A percentile compares a stretch with the other conserved stretches of the same genome.
Evolutionary conservation across 2,888 invertebrate genomes (phyloP).

Genomic region (Apotomis turbidana): DNA sequence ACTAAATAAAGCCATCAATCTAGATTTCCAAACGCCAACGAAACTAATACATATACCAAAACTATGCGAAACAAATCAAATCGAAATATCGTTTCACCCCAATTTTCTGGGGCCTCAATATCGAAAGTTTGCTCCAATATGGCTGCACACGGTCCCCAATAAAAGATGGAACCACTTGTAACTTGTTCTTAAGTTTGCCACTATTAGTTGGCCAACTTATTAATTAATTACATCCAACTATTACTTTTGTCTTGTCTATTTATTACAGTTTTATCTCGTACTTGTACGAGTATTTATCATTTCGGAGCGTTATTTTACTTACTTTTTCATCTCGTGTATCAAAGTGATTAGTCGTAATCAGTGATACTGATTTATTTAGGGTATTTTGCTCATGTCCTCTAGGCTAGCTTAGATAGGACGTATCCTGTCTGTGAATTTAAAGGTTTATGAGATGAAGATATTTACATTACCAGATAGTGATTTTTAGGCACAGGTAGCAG

Average conservation of each 20-base stretch:
- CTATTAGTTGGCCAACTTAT: constrained; percentile 54
- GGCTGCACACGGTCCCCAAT: constrained; percentile 56
- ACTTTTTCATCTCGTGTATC: background rate
- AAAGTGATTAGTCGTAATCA: too few species aligned
- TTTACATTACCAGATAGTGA: too few species aligned
- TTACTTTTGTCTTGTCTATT: constrained; percentile 27
- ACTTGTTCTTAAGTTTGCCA: constrained; percentile 61
- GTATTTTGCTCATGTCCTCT: background rate
- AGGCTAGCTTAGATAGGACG: background rate
- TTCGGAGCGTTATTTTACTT: background rate
- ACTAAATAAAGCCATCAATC: background rate
- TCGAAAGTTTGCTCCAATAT: constrained; percentile 65
- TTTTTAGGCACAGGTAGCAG: too few species aligned
- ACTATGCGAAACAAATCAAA: constrained; percentile 26
- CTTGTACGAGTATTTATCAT: background rate
- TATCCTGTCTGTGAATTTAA: too few species aligned
- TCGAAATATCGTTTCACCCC: constrained; percentile 44
- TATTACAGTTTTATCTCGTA: background rate
- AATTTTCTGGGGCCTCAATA: constrained; percentile 57
- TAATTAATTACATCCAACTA: constrained; percentile 53
- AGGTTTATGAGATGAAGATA: too few species aligned
- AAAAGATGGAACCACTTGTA: constrained; percentile 64
- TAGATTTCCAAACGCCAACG: background rate
- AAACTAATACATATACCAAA: constrained; percentile 27
- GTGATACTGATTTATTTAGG: background rate